Conservation (phyloP, 2,113 vertebrate species). For the Chaenocephalus aceratus region DNA sequence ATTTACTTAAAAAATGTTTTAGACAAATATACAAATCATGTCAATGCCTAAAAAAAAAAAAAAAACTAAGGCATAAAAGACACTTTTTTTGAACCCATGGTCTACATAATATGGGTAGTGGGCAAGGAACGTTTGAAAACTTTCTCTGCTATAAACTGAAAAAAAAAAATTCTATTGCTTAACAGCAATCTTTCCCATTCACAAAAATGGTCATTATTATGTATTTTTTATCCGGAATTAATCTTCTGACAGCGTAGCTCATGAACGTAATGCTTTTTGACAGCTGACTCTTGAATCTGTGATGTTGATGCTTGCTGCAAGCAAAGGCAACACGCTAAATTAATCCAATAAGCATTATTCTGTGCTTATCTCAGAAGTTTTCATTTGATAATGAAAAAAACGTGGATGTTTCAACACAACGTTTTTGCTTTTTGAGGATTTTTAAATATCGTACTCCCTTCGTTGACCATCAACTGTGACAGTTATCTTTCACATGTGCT, state of each 20-base stretch:
- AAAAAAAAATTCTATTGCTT: not conserved
- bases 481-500: not conserved
- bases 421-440: not conserved
- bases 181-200: constrained; percentile 6
- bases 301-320: constrained; percentile 19
- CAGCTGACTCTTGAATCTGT: constrained; percentile 38
- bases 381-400: constrained; percentile 15
- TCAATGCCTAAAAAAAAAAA: not conserved
- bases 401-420: constrained; percentile 1
- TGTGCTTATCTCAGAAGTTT: constrained; percentile 29
- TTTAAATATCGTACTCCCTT: constrained; percentile 12
- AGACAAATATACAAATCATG: constrained; percentile 12
- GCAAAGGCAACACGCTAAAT: constrained; percentile 5
- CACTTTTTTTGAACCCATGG: not conserved
- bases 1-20: constrained; percentile 19
- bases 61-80: not conserved
- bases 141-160: not conserved
- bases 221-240: constrained; percentile 12
- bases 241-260: constrained; percentile 41
- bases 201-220: constrained; percentile 30
- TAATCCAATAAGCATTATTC: constrained; percentile 14
- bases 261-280: constrained; percentile 34
- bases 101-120: too few relatives aligned
- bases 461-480: constrained; percentile 31
- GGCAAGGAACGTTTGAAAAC: not conserved